phyloP scores from a whole-genome alignment of 2,888 invertebrate genomes.

The Drosophila barbarae region DNA sequence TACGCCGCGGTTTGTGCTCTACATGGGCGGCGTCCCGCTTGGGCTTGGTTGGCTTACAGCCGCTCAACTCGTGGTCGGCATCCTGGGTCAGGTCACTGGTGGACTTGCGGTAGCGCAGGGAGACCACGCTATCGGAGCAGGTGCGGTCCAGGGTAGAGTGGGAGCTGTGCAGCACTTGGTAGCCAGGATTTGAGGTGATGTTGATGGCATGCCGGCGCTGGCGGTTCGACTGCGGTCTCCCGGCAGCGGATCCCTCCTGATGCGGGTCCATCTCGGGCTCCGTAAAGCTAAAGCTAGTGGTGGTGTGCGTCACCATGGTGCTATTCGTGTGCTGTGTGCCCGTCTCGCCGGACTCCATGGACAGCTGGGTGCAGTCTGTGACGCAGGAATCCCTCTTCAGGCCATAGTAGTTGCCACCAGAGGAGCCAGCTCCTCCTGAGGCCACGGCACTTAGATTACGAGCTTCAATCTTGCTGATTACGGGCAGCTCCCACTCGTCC shows the following conservation, averaged over 20 bases:
- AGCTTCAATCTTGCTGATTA: conserved; percentile 65
- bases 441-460: conserved; percentile 61
- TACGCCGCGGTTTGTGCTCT: conserved; percentile 82
- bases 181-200: conserved; percentile 80
- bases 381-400: conserved; percentile 78
- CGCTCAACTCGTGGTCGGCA: conserved; percentile 66
- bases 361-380: conserved; percentile 78
- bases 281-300: conserved; percentile 75
- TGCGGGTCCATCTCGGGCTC: conserved; percentile 51
- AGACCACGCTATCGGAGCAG: conserved; percentile 79
- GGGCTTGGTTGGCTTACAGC: conserved; percentile 56
- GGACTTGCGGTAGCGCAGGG: conserved; percentile 84
- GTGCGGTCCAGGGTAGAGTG: conserved; percentile 80
- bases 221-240: conserved; percentile 34
- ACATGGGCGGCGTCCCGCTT: conserved; percentile 48
- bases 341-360: conserved; percentile 77
- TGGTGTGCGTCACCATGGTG: conserved; percentile 75
- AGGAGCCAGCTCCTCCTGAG: conserved; percentile 1
- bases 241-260: conserved; percentile 10
- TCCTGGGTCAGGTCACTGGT: conserved; percentile 86
- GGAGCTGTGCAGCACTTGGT: conserved; percentile 79
- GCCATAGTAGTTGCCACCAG: conserved; percentile 50
- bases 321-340: conserved; percentile 66
- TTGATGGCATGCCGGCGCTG: conserved; percentile 79
- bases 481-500: conserved; percentile 73